Base-by-base conservation (phyloP, 1,140 invertebrate genomes). In the Chironomus tepperi region DNA sequence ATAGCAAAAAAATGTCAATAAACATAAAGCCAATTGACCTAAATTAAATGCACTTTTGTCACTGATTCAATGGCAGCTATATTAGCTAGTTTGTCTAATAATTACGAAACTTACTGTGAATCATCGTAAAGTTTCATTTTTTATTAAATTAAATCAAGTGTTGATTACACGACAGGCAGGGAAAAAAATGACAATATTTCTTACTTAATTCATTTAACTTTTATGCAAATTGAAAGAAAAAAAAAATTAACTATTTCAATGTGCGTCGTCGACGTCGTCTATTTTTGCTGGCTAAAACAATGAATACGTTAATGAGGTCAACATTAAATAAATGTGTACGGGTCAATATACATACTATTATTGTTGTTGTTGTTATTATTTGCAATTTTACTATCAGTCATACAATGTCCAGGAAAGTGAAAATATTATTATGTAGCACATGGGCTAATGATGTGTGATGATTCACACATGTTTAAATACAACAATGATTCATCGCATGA, bases 211-310 rank as follows among this genome's bases (percentile, higher is more conserved):
- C 24, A 34, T 34, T 34, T 5, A 34, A n/a, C n/a, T 10, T 57
- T 57, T 57, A 57, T 57, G 47, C 47, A 57, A 57, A 57, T 57
- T 57, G 47, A 57, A 57, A 57, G n/a, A 57, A 57, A 57, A n/a
- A n/a, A n/a, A n/a, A n/a, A n/a, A n/a, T n/a, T 57, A n/a, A n/a
- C 12, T n/a, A 15, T n/a, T 57, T 57, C n/a, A 57, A n/a, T 57
- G 47, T 15, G 47, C 9, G 47, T 15, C 12, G 47, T 57, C 12
- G 9, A 15, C 43, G 8, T n/a, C 47, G 12, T 57, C 12, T 57
- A 57, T 57, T 57, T 47, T 15, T 57, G 47, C n/a, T 57, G 47
- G n/a, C 8, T 57, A 57, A 5, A 57, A 57, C 47, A 57, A 57
- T 57, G 12, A 15, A 57, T 57, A 57, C 47, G 8, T 57, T 57